Evolutionary conservation across 1,140 invertebrate genomes (phyloP).

Genomic region (Hermetia illucens): DNA sequence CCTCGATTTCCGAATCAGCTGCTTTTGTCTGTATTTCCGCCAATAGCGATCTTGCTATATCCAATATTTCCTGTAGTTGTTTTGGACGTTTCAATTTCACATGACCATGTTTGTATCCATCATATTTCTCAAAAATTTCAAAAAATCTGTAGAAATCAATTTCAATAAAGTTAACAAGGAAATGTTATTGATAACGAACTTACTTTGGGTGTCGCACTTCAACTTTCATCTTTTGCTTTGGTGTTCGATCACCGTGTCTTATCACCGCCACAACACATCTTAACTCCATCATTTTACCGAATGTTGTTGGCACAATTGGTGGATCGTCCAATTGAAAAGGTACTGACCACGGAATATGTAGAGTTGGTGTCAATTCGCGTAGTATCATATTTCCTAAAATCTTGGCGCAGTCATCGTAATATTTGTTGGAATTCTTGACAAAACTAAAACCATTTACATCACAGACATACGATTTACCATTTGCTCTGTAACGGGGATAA

Average conservation of each 20-base stretch:
- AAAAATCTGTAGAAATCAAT: conserved; percentile 62
- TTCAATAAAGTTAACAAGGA: conserved; percentile 2
- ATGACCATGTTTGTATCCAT: conserved; percentile 87
- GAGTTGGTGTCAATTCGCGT: conserved; percentile 79
- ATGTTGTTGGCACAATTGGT: conserved; percentile 96
- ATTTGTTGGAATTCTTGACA: conserved; percentile 99
- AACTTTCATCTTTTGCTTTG: conserved; percentile 99
- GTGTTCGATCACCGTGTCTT: conserved; percentile 94
- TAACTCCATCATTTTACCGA: conserved; percentile 99
- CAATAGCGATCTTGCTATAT: conserved; percentile 80
- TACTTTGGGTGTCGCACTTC: conserved; percentile 97
- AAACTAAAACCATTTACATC: conserved; percentile 99
- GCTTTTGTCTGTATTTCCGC: conserved; percentile 73
- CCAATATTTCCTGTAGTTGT: conserved; percentile 93
- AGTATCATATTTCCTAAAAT: conserved; percentile 90
- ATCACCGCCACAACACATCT: conserved; percentile 97
- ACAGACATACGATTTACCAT: conserved; percentile 97
- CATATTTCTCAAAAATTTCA: conserved; percentile 96
- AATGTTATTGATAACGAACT: no score
- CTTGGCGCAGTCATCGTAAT: conserved; percentile 98
- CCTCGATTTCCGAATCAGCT: conserved; percentile 85
- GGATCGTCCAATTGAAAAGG: conserved; percentile 96
- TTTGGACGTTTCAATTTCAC: conserved; percentile 96
- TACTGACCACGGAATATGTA: conserved; percentile 94
- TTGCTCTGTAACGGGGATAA: conserved; percentile 57